Percentiles rank a stretch among this genome's conserved stretches.
Evolutionary conservation across 2,797 vertebrate species (phyloP).

Genomic region (Rhabdomys pumilio): DNA sequence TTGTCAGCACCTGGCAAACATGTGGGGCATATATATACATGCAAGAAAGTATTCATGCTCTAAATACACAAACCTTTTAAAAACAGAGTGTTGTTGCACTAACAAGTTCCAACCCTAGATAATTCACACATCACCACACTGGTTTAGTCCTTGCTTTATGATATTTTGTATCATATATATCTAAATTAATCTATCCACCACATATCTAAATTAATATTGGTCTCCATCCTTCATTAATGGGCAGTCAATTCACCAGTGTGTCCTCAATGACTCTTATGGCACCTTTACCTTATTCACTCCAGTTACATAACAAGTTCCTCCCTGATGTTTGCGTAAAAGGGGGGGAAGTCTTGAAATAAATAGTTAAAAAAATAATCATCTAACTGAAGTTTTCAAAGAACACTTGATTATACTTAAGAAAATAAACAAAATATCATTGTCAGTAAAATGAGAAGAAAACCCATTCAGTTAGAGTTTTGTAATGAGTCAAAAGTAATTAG

Average conservation of each 20-base stretch:
- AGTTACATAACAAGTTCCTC: background rate
- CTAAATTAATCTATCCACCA: background rate
- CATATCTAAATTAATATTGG: background rate
- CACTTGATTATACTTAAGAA: conserved; percentile 33
- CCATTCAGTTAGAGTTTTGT: conserved; percentile 45
- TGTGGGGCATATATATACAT: too few relatives aligned
- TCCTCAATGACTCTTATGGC: background rate
- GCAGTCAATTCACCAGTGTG: background rate
- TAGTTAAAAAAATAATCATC: background rate
- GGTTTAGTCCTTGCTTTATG: conserved; percentile 11
- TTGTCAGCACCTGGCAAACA: background rate
- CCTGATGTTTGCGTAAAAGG: background rate
- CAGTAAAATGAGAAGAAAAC: background rate
- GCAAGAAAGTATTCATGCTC: background rate
- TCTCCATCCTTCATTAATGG: background rate
- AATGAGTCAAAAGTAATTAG: conserved; percentile 30
- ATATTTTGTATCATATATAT: background rate
- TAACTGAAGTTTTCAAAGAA: conserved; percentile 23
- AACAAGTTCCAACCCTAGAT: background rate
- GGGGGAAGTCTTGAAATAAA: background rate
- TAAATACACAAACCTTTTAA: too few relatives aligned
- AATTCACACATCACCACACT: background rate
- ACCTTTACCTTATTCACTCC: background rate
- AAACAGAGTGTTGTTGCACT: background rate
- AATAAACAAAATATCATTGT: conserved; percentile 33